Evolutionary conservation across 1,140 invertebrate genomes (phyloP).

Genomic region (Caenorhabditis remanei): DNA sequence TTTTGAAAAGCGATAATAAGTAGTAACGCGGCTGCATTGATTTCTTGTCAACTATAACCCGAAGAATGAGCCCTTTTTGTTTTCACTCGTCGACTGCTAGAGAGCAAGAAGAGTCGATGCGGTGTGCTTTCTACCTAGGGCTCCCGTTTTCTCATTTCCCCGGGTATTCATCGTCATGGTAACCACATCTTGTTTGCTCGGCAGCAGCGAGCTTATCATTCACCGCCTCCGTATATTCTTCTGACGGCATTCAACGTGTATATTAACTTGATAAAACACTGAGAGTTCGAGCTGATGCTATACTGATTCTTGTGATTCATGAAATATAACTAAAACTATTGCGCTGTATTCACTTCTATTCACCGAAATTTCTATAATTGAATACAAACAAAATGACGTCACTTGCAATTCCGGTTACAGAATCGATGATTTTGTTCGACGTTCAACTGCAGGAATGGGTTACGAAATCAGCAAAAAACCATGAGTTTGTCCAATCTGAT

Average conservation of each 20-base stretch:
- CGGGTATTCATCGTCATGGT: conserved; percentile 43
- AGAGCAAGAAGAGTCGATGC: background rate
- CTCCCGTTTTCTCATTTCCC: conserved; percentile 16
- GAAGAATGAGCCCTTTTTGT: too few relatives aligned
- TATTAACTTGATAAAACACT: background rate
- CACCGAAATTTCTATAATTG: background rate
- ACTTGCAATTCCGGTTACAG: conserved; percentile 48
- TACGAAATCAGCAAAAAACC: conserved; percentile 31
- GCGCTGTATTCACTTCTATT: too few relatives aligned
- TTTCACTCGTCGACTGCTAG: too few relatives aligned
- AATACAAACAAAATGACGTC: conserved; percentile 13
- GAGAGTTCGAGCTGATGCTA: background rate
- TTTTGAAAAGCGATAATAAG: too few relatives aligned
- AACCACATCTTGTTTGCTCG: conserved; percentile 9
- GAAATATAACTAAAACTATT: too few relatives aligned
- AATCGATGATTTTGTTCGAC: conserved; percentile 36
- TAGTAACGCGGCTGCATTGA: too few relatives aligned
- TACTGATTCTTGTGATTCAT: background rate
- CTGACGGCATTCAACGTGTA: background rate
- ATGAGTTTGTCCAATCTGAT: conserved; percentile 2
- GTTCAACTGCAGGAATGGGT: conserved; percentile 40
- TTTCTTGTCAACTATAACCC: too few relatives aligned
- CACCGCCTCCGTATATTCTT: conserved; percentile 6
- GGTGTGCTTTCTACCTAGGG: background rate
- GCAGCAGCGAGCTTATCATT: conserved; percentile 17